Base-by-base conservation (phyloP, 2,888 invertebrate species). In the Crematogaster levior region DNA sequence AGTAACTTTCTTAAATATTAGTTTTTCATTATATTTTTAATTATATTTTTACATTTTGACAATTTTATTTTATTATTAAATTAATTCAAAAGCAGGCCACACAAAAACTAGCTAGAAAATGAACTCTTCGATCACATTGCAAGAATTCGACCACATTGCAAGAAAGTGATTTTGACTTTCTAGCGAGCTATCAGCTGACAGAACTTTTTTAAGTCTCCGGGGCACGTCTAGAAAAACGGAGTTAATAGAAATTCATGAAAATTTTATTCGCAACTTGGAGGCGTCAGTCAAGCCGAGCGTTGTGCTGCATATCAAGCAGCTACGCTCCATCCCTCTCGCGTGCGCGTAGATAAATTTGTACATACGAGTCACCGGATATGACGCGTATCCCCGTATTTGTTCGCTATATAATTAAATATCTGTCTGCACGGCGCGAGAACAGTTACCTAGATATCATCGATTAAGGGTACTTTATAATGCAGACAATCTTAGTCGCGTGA, bases 221-320 rank as follows among this genome's bases (percentile, higher is more conserved):
- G 87, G 91, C 91, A 91, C 90, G 89, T 91, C 89, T 89, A 90
- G 90, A 91, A 92, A 92, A 92, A 90, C 90, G 90, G 84, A 88
- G 91, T 90, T 94, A 94, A 94, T 94, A 94, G 94, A 94, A 94
- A 93, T 93, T 94, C 94, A 94, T 94, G 94, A 94, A 94, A 94
- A 93, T 94, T 94, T 94, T 93, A 94, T 94, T 93, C 93, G 92
- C 90, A 92, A 92, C 93, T 93, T 84, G 91, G 90, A 93, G 91
- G 93, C 94, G 94, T 94, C 94, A 94, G 93, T 94, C 94, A 94
- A 94, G 93, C 90, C 91, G 86, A 85, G 89, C 91, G 89, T 90
- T 86, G 88, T 79, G 89, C 92, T 91, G 94, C 94, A 94, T 94
- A 94, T 93, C 92, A 94, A 94, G 84, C 91, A 94, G 94, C 85